Base-by-base conservation (phyloP, 92 coral and sea anemone genomes). In the Epizoanthus rinbou region DNA sequence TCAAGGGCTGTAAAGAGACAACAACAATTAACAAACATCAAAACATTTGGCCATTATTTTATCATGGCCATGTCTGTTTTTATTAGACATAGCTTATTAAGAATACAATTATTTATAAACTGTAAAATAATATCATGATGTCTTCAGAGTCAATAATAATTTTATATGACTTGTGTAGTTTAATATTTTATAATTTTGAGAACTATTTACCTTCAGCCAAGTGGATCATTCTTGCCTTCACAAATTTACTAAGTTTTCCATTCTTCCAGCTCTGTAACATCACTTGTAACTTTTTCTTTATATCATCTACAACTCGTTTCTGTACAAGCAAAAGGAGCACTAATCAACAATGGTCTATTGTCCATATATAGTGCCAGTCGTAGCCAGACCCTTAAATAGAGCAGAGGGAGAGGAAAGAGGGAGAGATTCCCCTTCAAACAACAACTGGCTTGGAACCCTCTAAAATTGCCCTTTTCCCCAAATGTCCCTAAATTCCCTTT, bases 221-320 rank as follows among this genome's bases (percentile, higher is more conserved):
- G 58, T 84, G 87, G 22, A 94, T 94, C 99, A 96, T 96, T 73
- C 93, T 91, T 56, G 84, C 91, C 81, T 96, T 90, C 10, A 96
- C 99, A 19, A 93, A 89, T 53, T 87, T 86, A 64, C 98, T 91
- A 5, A 96, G 90, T 71, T 93, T 93, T 45, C 94, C 98, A 65
- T 87, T 91, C 50, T 45, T 85, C 99, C 99, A 96, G 80, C 83
- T 94, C 73, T 96, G 89, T 18, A 92, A 86, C 99, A 96, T 96
- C 22, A 94, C 86, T 54, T 84, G 91, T 21, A 96, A 84, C 60
- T 92, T 91, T 81, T 88, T 94, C 88, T 91, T 82, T 18, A 96
- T 85, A 66, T 96, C 98, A 78, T 96, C 98, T 68, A 92, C 86
- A 43, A 89, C 90, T 37, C 98, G 93, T 74, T 89, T 94, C 99